Conservation (phyloP, 2,113 vertebrate genomes). For the Syngnathus floridae region DNA sequence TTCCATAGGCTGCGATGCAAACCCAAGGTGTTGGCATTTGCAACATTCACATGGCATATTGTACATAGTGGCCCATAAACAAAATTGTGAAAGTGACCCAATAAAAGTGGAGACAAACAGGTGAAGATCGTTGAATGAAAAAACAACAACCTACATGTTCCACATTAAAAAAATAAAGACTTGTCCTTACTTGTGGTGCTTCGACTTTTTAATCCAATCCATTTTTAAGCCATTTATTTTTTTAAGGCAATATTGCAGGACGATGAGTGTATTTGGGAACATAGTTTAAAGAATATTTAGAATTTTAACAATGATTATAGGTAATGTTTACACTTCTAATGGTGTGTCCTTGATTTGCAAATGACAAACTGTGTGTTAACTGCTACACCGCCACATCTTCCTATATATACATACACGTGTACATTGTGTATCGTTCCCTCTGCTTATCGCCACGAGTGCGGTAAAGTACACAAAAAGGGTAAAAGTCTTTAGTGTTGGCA, state of each 20-base stretch:
- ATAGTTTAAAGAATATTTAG: too few relatives aligned
- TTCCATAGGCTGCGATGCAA: not conserved
- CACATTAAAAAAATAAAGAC: too few relatives aligned
- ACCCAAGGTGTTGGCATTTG: not conserved
- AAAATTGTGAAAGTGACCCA: not conserved
- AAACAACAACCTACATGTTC: too few relatives aligned
- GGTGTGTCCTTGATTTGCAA: too few relatives aligned
- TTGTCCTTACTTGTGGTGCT: too few relatives aligned
- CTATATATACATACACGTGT: not conserved
- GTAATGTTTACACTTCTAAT: too few relatives aligned
- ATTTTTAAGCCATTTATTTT: too few relatives aligned
- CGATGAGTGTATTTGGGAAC: too few relatives aligned
- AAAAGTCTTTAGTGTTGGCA: not conserved
- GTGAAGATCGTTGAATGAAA: not conserved
- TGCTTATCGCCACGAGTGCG: not conserved
- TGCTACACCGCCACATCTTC: not conserved
- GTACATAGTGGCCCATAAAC: not conserved
- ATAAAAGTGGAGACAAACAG: not conserved
- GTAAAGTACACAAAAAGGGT: not conserved
- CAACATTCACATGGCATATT: not conserved
- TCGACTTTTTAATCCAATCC: too few relatives aligned
- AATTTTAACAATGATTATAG: too few relatives aligned
- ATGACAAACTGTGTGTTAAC: not conserved
- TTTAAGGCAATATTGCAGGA: too few relatives aligned
- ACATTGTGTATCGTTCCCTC: not conserved